Base-by-base conservation (phyloP, 2,888 invertebrate species). In the Brachycybe producta region DNA sequence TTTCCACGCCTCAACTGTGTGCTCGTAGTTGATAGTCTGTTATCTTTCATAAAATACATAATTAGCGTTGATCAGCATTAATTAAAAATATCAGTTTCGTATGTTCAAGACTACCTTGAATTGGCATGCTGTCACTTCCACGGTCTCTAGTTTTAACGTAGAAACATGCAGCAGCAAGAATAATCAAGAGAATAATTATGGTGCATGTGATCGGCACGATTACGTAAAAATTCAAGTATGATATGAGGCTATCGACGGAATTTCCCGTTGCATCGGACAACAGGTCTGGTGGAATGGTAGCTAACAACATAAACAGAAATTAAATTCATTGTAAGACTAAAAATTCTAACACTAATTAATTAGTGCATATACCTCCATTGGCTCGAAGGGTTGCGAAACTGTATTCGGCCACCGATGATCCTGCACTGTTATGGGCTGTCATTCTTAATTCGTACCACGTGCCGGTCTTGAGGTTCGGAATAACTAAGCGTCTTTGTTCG, bases 401-500 rank as follows among this genome's bases (percentile, higher is more conserved):
- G 19, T 50, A 50, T 27, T 50, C 50, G 2, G 35, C 32, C 24
- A 50, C 50, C 15, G 50, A 28, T 21, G 35, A 50, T 17, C 50
- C 50, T 19, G 50, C 50, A 44, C 34, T 44, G 23, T 44, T 50
- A 35, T 50, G 44, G 1, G 50, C 50, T 11, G 50, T 50, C 35
- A 50, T 50, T 15, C 50, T 23, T 8, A 50, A 21, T 15, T 17
- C 24, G 17, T 50, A 44, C 50, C 50, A 50, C 13, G 44, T 23
- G 11, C 35, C 50, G 13, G 43, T 13, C 2, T 26, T 43, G 19
- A 50, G 44, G 4, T 40, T 35, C 1, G 35, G 50, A 19, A 50
- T 36, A n/a, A 50, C 50, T 23, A 50, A 15, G 13, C 50, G 50
- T 13, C 43, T 32, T 13, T 50, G 50, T 24, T 50, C 50, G 5